Evolutionary conservation across 2,888 invertebrate species (phyloP).

Genomic region (Bruchidius siliquastri): DNA sequence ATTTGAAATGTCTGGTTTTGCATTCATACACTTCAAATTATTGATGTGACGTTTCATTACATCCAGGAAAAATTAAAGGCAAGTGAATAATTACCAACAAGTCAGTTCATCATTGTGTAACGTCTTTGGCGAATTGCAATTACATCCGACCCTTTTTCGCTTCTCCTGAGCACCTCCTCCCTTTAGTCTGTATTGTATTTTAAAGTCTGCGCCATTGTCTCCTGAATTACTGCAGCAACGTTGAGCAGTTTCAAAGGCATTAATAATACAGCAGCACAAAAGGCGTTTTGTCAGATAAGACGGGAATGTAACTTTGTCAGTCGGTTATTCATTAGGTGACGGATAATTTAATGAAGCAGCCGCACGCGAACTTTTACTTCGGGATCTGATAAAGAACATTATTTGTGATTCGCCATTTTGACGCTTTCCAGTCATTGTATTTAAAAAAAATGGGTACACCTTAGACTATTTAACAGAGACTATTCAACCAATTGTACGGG

Average conservation of each 20-base stretch:
- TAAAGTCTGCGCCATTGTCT: background rate
- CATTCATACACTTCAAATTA: background rate
- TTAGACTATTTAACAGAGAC: too few relatives aligned
- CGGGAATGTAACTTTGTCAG: background rate
- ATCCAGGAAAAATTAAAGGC: background rate
- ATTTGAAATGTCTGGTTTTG: background rate
- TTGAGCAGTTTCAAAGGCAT: background rate
- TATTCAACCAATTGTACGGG: too few relatives aligned
- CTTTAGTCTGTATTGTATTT: background rate
- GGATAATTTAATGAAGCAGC: background rate
- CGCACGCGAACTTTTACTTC: background rate
- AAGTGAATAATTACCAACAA: background rate
- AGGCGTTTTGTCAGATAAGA: background rate
- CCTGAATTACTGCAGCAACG: background rate
- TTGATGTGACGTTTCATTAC: background rate
- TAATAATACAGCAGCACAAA: background rate
- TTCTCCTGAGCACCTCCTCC: background rate
- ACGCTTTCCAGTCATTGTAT: too few relatives aligned
- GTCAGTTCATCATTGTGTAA: background rate
- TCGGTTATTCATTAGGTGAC: background rate
- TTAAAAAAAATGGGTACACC: too few relatives aligned
- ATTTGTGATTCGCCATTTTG: too few relatives aligned
- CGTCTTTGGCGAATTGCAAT: background rate
- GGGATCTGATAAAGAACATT: too few relatives aligned
- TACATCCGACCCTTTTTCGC: background rate